Percentiles rank a stretch among this genome's conserved stretches.
phyloP scores from a whole-genome alignment of 23 tunicate species.

The Halocynthia roretzi region DNA sequence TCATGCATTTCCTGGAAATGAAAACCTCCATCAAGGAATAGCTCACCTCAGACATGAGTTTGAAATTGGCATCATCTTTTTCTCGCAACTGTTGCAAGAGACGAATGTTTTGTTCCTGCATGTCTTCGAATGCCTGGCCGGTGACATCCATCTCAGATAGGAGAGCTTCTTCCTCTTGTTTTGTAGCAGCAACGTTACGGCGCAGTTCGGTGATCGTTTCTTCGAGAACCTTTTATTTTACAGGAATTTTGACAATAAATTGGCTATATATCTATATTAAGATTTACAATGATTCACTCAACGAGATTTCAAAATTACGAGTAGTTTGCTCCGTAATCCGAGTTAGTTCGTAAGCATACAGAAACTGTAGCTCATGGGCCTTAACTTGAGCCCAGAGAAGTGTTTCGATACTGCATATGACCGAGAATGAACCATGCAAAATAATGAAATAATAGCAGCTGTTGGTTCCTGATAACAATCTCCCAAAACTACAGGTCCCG shows the following conservation, averaged over 20 bases:
- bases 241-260: not conserved
- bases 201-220: constrained; percentile 68
- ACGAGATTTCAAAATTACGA: too few species aligned
- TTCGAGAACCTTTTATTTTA: constrained; percentile 55
- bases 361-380: too few species aligned
- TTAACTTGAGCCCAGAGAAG: too few species aligned
- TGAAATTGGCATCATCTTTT: constrained; percentile 94
- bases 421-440: too few species aligned
- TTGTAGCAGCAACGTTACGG: constrained; percentile 65
- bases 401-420: too few species aligned
- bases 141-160: constrained; percentile 87
- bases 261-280: not conserved
- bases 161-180: constrained; percentile 87
- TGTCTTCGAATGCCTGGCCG: constrained; percentile 95
- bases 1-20: not conserved
- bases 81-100: constrained; percentile 83
- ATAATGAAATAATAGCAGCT: too few species aligned
- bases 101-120: constrained; percentile 94
- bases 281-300: too few species aligned
- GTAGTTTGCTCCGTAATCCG: too few species aligned
- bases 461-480: too few species aligned
- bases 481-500: too few species aligned
- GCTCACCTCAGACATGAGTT: constrained; percentile 90
- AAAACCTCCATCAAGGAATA: not conserved
- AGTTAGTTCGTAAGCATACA: too few species aligned